phyloP scores from a whole-genome alignment of 2,797 vertebrate species.

The Falco rusticolus region DNA sequence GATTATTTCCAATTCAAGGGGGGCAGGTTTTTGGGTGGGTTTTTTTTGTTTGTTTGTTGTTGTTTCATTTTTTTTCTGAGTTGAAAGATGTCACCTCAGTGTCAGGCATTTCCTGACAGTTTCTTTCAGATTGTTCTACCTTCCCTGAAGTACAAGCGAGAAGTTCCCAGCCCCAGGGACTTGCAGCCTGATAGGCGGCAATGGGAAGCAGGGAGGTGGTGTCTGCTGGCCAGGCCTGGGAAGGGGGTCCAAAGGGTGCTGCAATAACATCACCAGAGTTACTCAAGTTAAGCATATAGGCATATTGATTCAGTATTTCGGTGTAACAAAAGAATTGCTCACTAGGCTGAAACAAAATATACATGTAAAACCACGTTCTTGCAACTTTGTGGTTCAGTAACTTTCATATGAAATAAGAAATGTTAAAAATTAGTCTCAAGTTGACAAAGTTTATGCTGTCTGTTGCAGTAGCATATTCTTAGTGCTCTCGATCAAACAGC shows the following conservation, averaged over 20 bases:
- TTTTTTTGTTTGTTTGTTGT: too few relatives aligned
- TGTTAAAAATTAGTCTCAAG: neutral
- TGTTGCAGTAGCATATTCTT: neutral
- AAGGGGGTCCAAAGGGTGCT: neutral
- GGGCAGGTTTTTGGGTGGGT: neutral
- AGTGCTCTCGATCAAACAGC: neutral
- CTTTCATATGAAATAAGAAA: neutral
- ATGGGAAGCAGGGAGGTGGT: neutral
- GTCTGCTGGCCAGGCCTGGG: neutral
- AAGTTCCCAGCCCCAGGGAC: neutral
- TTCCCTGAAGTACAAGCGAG: neutral
- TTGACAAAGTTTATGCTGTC: neutral
- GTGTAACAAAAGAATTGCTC: neutral
- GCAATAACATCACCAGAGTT: neutral
- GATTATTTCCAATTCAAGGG: neutral
- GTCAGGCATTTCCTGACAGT: neutral
- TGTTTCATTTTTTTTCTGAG: neutral
- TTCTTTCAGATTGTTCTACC: neutral
- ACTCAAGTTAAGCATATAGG: neutral
- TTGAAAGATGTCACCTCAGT: neutral
- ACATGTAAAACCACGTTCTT: neutral
- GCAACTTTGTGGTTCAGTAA: neutral
- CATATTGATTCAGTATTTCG: neutral
- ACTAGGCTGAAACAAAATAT: neutral
- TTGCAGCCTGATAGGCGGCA: neutral